Base-by-base conservation (phyloP, 2,888 invertebrate genomes). In the Agrochola lota region DNA sequence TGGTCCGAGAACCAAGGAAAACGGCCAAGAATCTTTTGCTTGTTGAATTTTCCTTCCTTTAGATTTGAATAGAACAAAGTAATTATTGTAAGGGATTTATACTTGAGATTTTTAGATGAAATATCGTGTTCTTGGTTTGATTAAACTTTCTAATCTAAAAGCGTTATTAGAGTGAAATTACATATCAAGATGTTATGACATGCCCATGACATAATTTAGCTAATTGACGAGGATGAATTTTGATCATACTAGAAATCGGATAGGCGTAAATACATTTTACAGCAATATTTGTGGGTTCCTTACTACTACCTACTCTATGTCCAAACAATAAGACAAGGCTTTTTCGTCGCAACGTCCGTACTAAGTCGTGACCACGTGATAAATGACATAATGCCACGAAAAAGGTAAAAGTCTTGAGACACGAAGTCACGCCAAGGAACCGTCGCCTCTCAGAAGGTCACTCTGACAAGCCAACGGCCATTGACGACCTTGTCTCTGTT, bases 1-100 rank as follows among this genome's bases (percentile, higher is more conserved):
- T 77, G 87, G 72, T 77, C 79, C 89, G 93, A 91, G 92, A 90
- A 82, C 86, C 83, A 85, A 95, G 95, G 94, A 94, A 94, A 94
- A 92, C 90, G 93, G 88, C 93, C 92, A 92, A 94, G 87, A 93
- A 93, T 90, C 2, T 57, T 88, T 85, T 85, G 88, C 77, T 89
- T 87, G 88, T 87, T 90, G 85, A 92, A 91, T 94, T 95, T 94
- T 93, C 92, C 92, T 92, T 90, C 86, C 81, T 88, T 87, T 85
- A 78, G 75, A 75, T 85, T 84, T 86, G 82, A 86, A 85, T 83
- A 75, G 78, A 73, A 71, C 75, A 78, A 71, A 75, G 64, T 80
- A 60, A 77, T 75, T 78, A 20, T 23, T 67, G 60, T 62, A 55
- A 46, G 35, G 0, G 20, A 59, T n/a, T 70, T 59, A 40, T 40